These are phyloP conservation scores for Xylocopa sonorina DNA, from an alignment of 1,140 invertebrate genomes.

Conservation along the genomic window DNA sequence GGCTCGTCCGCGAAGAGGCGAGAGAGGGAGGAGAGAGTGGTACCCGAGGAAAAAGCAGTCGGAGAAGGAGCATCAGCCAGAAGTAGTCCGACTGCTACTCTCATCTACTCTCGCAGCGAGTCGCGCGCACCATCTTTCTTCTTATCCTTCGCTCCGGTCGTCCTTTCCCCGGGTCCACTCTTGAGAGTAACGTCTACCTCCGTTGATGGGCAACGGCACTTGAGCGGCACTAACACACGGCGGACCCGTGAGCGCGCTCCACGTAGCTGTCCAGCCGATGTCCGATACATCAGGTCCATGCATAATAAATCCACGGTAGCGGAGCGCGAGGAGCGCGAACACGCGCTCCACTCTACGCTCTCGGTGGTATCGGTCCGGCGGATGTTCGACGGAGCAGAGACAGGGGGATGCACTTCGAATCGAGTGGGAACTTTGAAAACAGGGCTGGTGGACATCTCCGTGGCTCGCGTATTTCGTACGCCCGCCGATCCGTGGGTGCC, in stretches of 20 bases:
- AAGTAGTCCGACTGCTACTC: conserved; percentile 35
- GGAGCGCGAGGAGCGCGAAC: conserved; percentile 31
- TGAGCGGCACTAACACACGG: conserved; percentile 41
- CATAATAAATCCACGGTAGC: conserved; percentile 74
- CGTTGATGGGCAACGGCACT: conserved; percentile 48
- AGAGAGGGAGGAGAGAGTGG: conserved; percentile 26
- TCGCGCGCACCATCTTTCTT: conserved; percentile 59
- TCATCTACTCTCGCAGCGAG: conserved; percentile 33
- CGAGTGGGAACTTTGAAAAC: conserved; percentile 40
- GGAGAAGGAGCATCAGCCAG: conserved; percentile 24
- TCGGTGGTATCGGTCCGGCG: conserved; percentile 19
- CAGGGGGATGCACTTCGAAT: conserved; percentile 49
- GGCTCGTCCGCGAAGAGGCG: neutral
- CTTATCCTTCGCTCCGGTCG: conserved; percentile 53
- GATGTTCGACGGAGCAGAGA: conserved; percentile 26
- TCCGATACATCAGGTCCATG: conserved; percentile 77
- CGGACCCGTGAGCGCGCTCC: neutral
- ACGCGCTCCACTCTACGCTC: conserved; percentile 17
- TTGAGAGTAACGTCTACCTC: conserved; percentile 63
- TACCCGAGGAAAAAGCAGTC: conserved; percentile 26
- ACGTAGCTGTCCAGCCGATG: conserved; percentile 63
- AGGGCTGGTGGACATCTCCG: conserved; percentile 43
- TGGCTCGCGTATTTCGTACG: conserved; percentile 28
- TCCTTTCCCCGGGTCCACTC: conserved; percentile 67
- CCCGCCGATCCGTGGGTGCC: conserved; percentile 7